Evolutionary conservation across 2,797 vertebrate species (phyloP).

Genomic region (Syngnathus rostellatus): DNA sequence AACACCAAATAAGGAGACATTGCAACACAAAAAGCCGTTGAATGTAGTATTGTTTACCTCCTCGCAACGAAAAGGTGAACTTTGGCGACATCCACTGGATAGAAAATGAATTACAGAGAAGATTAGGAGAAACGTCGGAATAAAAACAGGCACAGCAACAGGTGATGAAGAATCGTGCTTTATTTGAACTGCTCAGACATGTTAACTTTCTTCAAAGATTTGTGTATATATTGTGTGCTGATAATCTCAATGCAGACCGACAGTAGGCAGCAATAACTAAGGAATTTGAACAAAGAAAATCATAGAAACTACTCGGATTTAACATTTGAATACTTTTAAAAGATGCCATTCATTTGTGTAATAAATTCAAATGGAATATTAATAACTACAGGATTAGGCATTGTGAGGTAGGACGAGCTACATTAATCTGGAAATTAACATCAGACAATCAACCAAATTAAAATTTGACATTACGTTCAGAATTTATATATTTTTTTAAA

Average conservation of each 20-base stretch:
- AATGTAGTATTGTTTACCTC: not conserved
- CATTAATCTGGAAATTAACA: not conserved
- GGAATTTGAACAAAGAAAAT: not conserved
- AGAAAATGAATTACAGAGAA: not conserved
- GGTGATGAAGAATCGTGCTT: conserved; percentile 65
- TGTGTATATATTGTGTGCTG: not conserved
- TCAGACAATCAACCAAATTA: not conserved
- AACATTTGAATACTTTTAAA: not conserved
- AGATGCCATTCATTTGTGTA: not conserved
- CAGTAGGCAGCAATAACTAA: conserved; percentile 13
- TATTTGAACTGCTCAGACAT: conserved; percentile 57
- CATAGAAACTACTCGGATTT: not conserved
- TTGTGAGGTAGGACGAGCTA: conserved; percentile 3
- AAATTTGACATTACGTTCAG: not conserved
- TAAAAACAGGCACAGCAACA: conserved; percentile 22
- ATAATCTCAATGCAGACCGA: not conserved
- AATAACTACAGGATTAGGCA: not conserved
- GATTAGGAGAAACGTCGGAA: conserved; percentile 19
- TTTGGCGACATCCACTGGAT: not conserved
- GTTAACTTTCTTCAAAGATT: not conserved
- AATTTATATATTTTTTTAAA: no score
- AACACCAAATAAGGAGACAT: no score
- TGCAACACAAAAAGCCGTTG: not conserved
- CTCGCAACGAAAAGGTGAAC: not conserved
- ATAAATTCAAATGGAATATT: not conserved